Conservation (phyloP, 2,113 vertebrate species). For the Corydoras maculifer region DNA sequence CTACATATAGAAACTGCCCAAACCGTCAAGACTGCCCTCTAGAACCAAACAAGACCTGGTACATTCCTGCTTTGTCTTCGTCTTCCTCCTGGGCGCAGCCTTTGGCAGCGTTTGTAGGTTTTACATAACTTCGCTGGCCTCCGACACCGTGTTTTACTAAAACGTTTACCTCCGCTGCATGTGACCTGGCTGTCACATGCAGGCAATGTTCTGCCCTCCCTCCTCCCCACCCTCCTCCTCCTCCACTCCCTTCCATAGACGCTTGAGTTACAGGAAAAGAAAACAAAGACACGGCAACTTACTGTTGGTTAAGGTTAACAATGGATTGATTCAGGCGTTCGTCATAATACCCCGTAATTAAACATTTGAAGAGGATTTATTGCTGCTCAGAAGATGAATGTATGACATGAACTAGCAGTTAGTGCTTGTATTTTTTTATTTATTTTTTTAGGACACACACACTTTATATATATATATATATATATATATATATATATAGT, state of each 20-base stretch:
- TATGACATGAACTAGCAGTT: no score
- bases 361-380: no score
- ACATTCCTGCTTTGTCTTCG: conserved; percentile 9
- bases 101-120: conserved; percentile 19
- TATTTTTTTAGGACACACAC: no score
- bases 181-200: conserved; percentile 62
- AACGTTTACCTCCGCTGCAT: conserved; percentile 58
- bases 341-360: no score
- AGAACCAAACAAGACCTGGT: neutral
- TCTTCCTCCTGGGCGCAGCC: conserved; percentile 7
- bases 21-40: conserved; percentile 8
- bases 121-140: conserved; percentile 51
- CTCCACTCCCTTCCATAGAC: conserved; percentile 42
- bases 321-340: no score
- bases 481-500: no score
- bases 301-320: neutral
- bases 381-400: no score
- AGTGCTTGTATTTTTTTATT: no score
- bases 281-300: neutral
- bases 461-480: no score
- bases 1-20: neutral
- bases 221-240: conserved; percentile 22
- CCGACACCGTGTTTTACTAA: conserved; percentile 61
- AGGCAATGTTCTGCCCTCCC: conserved; percentile 34
- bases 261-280: conserved; percentile 45